Conservation (phyloP, 37 sponge, comb jelly and placozoan genomes). For the Dysidea cf. avara region DNA sequence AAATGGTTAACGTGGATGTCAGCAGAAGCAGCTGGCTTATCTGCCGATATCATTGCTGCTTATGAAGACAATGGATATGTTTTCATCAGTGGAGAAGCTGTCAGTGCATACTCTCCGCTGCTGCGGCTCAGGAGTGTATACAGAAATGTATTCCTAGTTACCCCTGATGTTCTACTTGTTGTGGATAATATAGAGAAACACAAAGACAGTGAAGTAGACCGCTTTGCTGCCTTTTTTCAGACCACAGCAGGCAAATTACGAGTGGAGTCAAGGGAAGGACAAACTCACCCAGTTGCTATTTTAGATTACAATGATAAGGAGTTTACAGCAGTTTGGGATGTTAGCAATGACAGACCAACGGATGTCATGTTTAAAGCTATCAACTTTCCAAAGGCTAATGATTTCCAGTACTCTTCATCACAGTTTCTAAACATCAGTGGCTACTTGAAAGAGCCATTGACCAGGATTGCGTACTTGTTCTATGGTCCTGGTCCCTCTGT, state of each 20-base stretch:
- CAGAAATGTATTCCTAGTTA: constrained; percentile 3
- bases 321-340: too few species aligned
- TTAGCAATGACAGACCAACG: too few species aligned
- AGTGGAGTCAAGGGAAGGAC: neutral
- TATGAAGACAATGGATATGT: constrained; percentile 5
- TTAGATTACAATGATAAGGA: too few species aligned
- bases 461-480: constrained; percentile 32
- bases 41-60: constrained; percentile 16
- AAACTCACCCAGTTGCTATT: too few species aligned
- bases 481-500: neutral
- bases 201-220: neutral
- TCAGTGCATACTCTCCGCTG: constrained; percentile 2
- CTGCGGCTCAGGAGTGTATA: constrained; percentile 32
- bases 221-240: constrained; percentile 12
- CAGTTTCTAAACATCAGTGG: constrained; percentile 20
- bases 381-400: neutral
- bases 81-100: constrained; percentile 17
- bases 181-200: constrained; percentile 15
- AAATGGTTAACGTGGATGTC: constrained; percentile 33
- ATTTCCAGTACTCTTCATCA: neutral
- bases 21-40: neutral
- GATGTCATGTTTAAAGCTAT: neutral
- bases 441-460: neutral
- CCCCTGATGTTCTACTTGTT: constrained; percentile 25
- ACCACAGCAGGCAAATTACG: neutral